Evolutionary conservation across 2,797 vertebrate genomes (phyloP), one percentile per base, ranked within the genome.

Genomic region (Acridotheres tristis): DNA sequence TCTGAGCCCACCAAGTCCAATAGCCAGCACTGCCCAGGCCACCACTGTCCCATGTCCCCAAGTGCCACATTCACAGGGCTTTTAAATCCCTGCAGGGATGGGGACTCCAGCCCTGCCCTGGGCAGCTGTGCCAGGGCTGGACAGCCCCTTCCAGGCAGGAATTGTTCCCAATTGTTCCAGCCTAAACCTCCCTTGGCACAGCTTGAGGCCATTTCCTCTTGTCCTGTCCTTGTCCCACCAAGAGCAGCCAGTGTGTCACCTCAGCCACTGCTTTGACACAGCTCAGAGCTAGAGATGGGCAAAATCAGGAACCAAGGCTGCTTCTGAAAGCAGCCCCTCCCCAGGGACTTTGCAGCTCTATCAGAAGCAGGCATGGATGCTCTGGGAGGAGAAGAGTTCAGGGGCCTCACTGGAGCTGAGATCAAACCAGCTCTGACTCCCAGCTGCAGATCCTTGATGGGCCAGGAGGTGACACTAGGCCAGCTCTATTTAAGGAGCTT

Each of bases 371-470:
- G 27, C 50, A 8, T 7, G 11, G 79, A 17, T 6, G 42, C 7
- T 59, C 68, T 34, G 3, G 2, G 17, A 29, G 7, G 25, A 29
- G 53, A 21, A 47, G 59, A 76, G 30, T 13, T 65, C 0, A 3
- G 20, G 74, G 25, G 5, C 38, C 30, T 48, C 21, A 7, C 47
- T 9, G 21, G 58, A 53, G 45, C 61, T 0, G 1, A 61, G 48
- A 63, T 7, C 26, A n/a, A 20, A 55, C 2, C 59, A 32, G 55
- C 62, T 29, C 66, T 21, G 57, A 6, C 19, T 32, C 18, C 16
- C 23, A 18, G 18, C 67, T 13, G 54, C 75, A 67, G 45, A 48
- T 40, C 12, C 75, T 8, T 15, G 3, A 8, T 0, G 1, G 8
- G 10, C 34, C 2, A 0, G 73, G 16, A 54, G 85, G 75, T 30